These are phyloP conservation scores for Heliconius aoede DNA, from an alignment of 2,888 invertebrate genomes.

Conservation along the genomic window DNA sequence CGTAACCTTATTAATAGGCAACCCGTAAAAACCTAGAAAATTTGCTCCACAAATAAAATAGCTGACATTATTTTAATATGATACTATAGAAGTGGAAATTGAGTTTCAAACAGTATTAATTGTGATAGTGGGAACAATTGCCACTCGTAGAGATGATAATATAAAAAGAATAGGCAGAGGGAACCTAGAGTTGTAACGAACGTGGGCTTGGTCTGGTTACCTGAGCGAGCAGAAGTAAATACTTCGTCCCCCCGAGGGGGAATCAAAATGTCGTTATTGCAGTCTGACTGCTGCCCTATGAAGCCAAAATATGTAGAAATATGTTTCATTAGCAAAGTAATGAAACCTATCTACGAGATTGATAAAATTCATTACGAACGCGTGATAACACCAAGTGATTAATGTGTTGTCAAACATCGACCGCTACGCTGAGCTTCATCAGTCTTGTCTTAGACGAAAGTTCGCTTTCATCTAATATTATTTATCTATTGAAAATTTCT, in stretches of 20 bases:
- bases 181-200: too few species aligned
- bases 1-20: not conserved
- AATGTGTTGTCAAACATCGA: slow-evolving; percentile 32
- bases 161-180: too few species aligned
- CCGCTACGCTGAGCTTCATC: slow-evolving; percentile 8
- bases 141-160: too few species aligned
- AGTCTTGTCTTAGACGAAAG: slow-evolving; percentile 13
- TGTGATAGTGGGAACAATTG: too few species aligned
- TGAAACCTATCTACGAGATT: slow-evolving; percentile 16
- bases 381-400: slow-evolving; percentile 36
- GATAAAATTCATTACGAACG: slow-evolving; percentile 34
- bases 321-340: slow-evolving; percentile 1
- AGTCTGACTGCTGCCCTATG: not conserved
- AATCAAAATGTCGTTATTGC: too few species aligned
- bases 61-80: not conserved
- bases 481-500: not conserved
- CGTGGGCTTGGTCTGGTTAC: too few species aligned
- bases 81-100: too few species aligned
- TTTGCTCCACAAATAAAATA: not conserved
- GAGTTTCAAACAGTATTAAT: too few species aligned
- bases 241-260: too few species aligned
- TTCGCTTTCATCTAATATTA: not conserved
- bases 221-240: too few species aligned
- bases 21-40: not conserved
- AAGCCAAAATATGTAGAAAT: not conserved